A percentile compares a stretch with the other conserved stretches of the same genome.
Conservation (phyloP, 2,113 vertebrate genomes). For the Peucedramus taeniatus region DNA sequence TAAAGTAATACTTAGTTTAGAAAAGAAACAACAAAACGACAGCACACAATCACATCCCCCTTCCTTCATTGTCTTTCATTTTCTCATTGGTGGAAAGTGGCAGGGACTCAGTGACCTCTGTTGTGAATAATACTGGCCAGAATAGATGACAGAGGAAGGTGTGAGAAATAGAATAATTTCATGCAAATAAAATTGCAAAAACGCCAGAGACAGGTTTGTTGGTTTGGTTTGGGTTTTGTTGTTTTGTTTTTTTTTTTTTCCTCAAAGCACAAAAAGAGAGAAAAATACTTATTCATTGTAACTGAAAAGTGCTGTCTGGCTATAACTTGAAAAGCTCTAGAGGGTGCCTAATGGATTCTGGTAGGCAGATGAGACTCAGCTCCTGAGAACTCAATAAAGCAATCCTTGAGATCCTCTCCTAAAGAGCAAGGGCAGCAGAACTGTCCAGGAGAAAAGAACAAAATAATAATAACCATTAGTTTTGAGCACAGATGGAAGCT, state of each 20-base stretch:
- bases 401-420: background rate
- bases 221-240: background rate
- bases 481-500: background rate
- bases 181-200: background rate
- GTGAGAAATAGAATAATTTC: background rate
- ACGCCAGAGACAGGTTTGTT: background rate
- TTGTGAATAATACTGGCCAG: background rate
- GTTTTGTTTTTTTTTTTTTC: background rate
- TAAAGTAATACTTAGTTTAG: background rate
- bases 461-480: background rate
- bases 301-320: background rate
- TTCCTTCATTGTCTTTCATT: background rate
- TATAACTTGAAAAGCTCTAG: background rate
- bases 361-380: fast-evolving
- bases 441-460: background rate
- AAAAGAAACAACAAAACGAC: background rate
- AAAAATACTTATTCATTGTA: background rate
- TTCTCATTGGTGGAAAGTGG: background rate
- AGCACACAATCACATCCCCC: background rate
- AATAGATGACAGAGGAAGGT: background rate
- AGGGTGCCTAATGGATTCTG: background rate
- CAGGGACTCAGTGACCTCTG: background rate
- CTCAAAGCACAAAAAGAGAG: background rate
- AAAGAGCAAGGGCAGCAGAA: background rate
- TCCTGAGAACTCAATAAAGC: background rate